Evolutionary conservation across 2,113 vertebrate species (phyloP).

Genomic region (Canis aureus): DNA sequence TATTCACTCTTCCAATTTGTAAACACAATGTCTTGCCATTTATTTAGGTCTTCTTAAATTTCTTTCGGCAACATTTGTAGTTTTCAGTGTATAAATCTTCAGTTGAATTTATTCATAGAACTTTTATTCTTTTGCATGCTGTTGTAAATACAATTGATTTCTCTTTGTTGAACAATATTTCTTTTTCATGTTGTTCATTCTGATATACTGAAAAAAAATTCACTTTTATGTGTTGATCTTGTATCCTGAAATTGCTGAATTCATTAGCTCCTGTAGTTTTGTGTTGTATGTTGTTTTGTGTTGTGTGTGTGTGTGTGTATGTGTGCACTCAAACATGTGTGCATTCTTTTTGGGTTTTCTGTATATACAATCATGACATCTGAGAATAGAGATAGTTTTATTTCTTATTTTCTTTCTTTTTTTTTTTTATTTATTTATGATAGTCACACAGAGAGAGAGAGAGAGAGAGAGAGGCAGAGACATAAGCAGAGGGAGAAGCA

Average conservation of each 20-base stretch:
- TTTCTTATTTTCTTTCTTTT: neutral
- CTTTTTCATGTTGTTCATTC: neutral
- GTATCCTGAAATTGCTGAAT: neutral
- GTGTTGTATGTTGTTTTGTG: neutral
- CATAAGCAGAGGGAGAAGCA: too few relatives aligned
- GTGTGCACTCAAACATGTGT: neutral
- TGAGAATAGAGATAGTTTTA: neutral
- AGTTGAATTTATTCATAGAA: neutral
- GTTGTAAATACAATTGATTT: neutral
- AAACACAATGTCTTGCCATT: neutral
- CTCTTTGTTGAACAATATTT: neutral
- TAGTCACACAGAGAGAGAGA: too few relatives aligned
- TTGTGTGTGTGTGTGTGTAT: neutral
- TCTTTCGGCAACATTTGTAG: neutral
- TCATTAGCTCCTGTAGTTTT: neutral
- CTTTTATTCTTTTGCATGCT: neutral
- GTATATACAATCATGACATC: neutral
- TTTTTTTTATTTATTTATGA: too few relatives aligned
- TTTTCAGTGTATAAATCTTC: neutral
- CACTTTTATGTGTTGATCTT: neutral
- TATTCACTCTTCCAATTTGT: neutral
- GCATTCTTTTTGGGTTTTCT: neutral
- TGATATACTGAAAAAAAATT: neutral
- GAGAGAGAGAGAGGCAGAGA: too few relatives aligned
- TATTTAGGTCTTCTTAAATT: neutral